Evolutionary conservation across 2,113 vertebrate species (phyloP).

Genomic region (Centropristis striata): DNA sequence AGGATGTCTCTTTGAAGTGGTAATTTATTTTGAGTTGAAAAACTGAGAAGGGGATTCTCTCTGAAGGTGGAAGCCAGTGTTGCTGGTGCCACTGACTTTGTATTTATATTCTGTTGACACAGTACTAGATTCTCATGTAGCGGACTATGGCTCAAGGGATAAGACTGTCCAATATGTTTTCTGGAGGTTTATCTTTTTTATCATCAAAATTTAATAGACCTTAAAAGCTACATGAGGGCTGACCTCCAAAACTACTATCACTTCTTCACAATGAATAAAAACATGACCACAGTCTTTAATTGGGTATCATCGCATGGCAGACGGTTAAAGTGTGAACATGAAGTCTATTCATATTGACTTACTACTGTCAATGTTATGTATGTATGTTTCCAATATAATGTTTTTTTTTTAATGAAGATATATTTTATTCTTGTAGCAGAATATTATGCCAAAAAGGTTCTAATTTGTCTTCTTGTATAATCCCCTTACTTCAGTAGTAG

Average conservation of each 20-base stretch:
- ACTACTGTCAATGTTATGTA: neutral
- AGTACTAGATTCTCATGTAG: slow-evolving; percentile 11
- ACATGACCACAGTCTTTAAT: slow-evolving; percentile 10
- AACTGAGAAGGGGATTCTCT: slow-evolving; percentile 9
- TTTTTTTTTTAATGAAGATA: neutral
- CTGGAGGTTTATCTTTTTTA: slow-evolving; percentile 23
- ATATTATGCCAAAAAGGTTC: neutral
- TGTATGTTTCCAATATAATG: neutral
- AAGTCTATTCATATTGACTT: neutral
- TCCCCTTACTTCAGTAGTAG: neutral
- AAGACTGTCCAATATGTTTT: slow-evolving; percentile 6
- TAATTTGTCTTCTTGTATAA: neutral
- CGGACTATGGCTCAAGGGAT: slow-evolving; percentile 7
- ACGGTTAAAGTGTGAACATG: slow-evolving; percentile 2
- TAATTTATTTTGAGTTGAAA: slow-evolving; percentile 30
- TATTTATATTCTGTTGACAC: slow-evolving; percentile 19
- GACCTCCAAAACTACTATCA: slow-evolving; percentile 15
- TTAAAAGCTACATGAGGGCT: neutral
- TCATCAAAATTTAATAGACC: slow-evolving; percentile 9
- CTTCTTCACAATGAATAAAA: slow-evolving; percentile 9
- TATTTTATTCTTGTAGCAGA: neutral
- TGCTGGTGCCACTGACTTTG: slow-evolving; percentile 11
- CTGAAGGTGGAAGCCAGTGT: slow-evolving; percentile 15
- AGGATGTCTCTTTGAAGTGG: slow-evolving; percentile 14
- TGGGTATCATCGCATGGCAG: neutral